Evolutionary conservation across 2,888 invertebrate species (phyloP).

Genomic region (Choristoneura rosaceana): DNA sequence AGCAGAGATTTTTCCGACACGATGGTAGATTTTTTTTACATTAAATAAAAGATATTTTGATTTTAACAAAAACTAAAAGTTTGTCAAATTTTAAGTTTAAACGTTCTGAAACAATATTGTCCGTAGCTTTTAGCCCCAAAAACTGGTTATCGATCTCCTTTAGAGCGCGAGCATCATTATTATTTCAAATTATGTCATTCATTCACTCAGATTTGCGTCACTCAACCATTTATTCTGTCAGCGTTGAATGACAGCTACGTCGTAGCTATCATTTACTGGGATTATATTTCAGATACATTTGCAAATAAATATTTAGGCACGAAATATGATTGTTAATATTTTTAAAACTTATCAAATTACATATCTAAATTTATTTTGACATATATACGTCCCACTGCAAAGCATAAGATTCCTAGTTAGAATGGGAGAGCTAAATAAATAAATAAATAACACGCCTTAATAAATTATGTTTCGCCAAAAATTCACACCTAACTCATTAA

Average conservation of each 20-base stretch:
- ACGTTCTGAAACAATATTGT: too few species aligned
- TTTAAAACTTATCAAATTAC: background rate
- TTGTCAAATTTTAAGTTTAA: too few species aligned
- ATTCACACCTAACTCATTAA: background rate
- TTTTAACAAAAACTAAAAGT: too few species aligned
- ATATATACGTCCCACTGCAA: too few species aligned
- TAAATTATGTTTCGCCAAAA: background rate
- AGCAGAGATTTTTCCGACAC: too few species aligned
- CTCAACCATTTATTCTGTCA: conserved; percentile 36
- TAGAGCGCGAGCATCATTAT: conserved; percentile 36
- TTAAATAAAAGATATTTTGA: too few species aligned
- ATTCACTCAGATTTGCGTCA: conserved; percentile 44
- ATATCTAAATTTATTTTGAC: too few species aligned
- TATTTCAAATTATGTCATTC: conserved; percentile 49
- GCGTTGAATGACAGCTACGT: conserved; percentile 28
- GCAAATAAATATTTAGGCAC: background rate
- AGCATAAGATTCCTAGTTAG: too few species aligned
- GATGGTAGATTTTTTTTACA: too few species aligned
- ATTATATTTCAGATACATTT: conserved; percentile 26
- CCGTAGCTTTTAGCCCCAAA: too few species aligned
- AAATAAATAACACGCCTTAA: background rate
- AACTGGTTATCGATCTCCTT: background rate
- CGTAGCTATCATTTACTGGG: conserved; percentile 12
- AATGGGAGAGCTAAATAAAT: too few species aligned
- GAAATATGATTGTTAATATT: background rate